Conservation (phyloP, 2,888 invertebrate genomes). For the Macrostomum cliftonense region DNA sequence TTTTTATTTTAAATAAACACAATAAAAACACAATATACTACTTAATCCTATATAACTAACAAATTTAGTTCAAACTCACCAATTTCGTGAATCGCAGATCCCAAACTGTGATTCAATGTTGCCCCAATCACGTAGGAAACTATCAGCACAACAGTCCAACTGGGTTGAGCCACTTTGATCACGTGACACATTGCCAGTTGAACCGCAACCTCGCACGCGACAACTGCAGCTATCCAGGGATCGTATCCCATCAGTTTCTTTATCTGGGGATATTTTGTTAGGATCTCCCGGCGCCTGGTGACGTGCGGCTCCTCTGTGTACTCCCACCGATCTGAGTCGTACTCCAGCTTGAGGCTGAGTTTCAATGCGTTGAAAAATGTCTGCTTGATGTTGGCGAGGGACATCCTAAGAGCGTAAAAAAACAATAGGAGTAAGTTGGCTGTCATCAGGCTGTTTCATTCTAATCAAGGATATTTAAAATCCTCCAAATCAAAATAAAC, state of each 20-base stretch:
- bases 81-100: constrained; percentile 35
- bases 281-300: constrained; percentile 67
- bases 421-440: no score
- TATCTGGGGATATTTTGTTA: constrained; percentile 41
- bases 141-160: constrained; percentile 21
- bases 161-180: constrained; percentile 19
- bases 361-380: constrained; percentile 13
- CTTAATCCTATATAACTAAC: no score
- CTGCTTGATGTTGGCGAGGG: no score
- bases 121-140: constrained; percentile 26
- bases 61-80: constrained; percentile 13
- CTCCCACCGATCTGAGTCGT: constrained; percentile 51
- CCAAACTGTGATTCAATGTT: constrained; percentile 32
- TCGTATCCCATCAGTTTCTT: constrained; percentile 36
- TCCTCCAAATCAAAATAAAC: no score
- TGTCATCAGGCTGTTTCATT: no score
- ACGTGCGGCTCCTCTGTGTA: constrained; percentile 93
- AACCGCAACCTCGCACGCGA: constrained; percentile 19
- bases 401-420: no score
- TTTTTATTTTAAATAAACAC: no score
- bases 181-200: constrained; percentile 23
- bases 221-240: constrained; percentile 23
- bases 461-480: no score
- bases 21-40: no score
- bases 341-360: constrained; percentile 15